Evolutionary conservation across 2,888 invertebrate genomes (phyloP), one percentile per base, ranked within the genome.

Genomic region (Melanargia galathea): DNA sequence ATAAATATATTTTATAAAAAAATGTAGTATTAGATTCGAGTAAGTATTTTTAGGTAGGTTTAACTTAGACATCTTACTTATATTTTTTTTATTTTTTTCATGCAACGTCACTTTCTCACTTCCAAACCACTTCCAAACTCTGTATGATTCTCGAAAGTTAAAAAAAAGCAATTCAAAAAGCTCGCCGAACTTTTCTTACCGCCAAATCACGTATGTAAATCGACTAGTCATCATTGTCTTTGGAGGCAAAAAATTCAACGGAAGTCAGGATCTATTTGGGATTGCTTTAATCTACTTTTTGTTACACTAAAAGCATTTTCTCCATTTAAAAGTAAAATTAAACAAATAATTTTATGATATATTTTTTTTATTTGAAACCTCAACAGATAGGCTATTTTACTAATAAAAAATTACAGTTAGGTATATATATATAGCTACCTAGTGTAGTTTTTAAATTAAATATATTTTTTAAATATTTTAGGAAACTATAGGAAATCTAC

Each of bases 141-240:
- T 26, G 7, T 26, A 5, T 8, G 1, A 8, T n/a, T 49, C n/a
- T 16, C 26, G n/a, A 26, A 49, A 26, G 22, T n/a, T 52, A 26
- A 26, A 75, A 26, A 75, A 78, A 78, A 79, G 74, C 65, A 63
- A 62, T 43, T 59, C 62, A 73, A 77, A 77, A 71, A 72, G 71
- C 70, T 68, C 67, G 70, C 73, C 76, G 75, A 73, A 68, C 45
- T 84, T 84, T 84, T n/a, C n/a, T 84, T 81, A 78, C 67, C 60
- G 66, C 63, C 75, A 18, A 86, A 87, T 86, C 84, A 83, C 81
- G 74, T 86, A 87, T 88, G 87, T 87, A 87, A 89, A 89, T 87
- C 84, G 80, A 67, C 81, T 59, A 86, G 87, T 89, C 89, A 89
- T 89, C 89, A 89, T 86, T 88, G 85, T 85, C 84, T 86, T 84